Evolutionary conservation across 2,888 invertebrate genomes (phyloP).

Genomic region (Metopia argyrocephala): DNA sequence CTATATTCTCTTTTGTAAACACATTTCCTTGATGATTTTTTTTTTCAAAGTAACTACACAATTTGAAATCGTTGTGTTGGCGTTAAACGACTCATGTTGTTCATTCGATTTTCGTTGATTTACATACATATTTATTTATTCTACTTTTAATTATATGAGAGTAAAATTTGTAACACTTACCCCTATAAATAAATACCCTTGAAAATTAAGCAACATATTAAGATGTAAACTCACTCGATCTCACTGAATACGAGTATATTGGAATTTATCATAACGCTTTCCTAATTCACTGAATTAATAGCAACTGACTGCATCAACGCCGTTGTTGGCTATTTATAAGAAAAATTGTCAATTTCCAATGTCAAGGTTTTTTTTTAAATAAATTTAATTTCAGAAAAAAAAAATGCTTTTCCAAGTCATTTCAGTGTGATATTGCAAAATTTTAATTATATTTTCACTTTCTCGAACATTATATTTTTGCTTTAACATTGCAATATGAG

Average conservation of each 20-base stretch:
- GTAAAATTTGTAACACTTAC: slow-evolving; percentile 27
- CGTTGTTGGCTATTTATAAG: slow-evolving; percentile 46
- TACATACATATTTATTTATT: too few species aligned
- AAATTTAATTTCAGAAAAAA: background rate
- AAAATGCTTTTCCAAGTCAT: slow-evolving; percentile 42
- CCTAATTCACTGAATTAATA: slow-evolving; percentile 7
- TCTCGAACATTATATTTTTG: slow-evolving; percentile 20
- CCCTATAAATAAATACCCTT: background rate
- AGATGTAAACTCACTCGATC: background rate
- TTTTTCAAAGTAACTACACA: too few species aligned
- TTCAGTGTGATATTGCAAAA: background rate
- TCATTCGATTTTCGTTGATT: too few species aligned
- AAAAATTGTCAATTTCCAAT: slow-evolving; percentile 4
- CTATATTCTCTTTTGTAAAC: too few species aligned
- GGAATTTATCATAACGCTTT: background rate
- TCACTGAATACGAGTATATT: too few species aligned
- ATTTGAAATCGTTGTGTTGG: too few species aligned
- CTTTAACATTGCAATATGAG: background rate
- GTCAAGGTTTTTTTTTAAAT: slow-evolving; percentile 27
- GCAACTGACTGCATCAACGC: background rate
- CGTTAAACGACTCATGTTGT: too few species aligned
- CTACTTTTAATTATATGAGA: too few species aligned
- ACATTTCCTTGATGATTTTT: too few species aligned
- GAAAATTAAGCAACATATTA: slow-evolving; percentile 24
- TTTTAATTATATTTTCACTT: slow-evolving; percentile 41